These are phyloP conservation scores for Listronotus oregonensis DNA, from an alignment of 1,140 invertebrate genomes.

Conservation along the genomic window DNA sequence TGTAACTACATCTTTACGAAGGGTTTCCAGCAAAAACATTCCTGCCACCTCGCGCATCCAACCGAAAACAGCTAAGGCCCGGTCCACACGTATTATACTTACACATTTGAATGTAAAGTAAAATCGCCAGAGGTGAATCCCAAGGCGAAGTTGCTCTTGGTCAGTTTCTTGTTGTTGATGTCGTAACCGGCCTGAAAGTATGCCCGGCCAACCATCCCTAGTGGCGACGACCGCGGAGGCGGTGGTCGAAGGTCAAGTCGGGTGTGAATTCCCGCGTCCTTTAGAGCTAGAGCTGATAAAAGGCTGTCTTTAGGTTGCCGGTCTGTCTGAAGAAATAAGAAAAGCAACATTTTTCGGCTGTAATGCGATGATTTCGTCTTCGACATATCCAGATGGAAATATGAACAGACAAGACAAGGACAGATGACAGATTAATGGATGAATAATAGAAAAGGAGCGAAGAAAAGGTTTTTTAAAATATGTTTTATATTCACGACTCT, in stretches of 20 bases:
- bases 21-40: too few relatives aligned
- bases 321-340: slow-evolving; percentile 67
- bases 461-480: too few relatives aligned
- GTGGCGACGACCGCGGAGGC: slow-evolving; percentile 83
- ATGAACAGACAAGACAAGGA: too few relatives aligned
- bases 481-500: too few relatives aligned
- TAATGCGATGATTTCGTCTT: too few relatives aligned
- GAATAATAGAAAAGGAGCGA: background rate
- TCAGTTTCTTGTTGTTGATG: slow-evolving; percentile 84
- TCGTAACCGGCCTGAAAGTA: slow-evolving; percentile 92
- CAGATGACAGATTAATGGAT: background rate
- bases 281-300: slow-evolving; percentile 85
- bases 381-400: too few relatives aligned
- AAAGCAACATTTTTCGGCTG: too few relatives aligned
- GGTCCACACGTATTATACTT: slow-evolving; percentile 59
- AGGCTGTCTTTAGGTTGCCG: slow-evolving; percentile 79
- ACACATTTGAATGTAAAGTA: slow-evolving; percentile 91
- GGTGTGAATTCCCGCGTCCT: slow-evolving; percentile 88
- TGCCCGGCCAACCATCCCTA: slow-evolving; percentile 92
- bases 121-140: slow-evolving; percentile 87
- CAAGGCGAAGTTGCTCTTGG: slow-evolving; percentile 94
- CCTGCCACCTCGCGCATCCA: too few relatives aligned
- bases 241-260: slow-evolving; percentile 81
- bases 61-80: background rate
- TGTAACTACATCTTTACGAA: too few relatives aligned